Conservation (phyloP, 2,797 vertebrate species). For the Rhinophrynus dorsalis region DNA sequence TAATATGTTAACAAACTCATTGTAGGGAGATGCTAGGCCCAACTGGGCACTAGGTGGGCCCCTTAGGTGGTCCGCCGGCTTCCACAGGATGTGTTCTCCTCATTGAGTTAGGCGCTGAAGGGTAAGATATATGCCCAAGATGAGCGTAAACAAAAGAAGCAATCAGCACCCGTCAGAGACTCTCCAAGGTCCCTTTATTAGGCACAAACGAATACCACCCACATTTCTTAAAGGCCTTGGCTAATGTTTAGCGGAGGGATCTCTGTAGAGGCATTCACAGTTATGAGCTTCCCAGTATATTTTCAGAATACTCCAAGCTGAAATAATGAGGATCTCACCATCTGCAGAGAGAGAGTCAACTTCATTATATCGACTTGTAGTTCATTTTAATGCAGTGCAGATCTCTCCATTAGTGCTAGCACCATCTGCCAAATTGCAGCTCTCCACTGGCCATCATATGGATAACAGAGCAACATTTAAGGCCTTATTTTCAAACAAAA, state of each 20-base stretch:
- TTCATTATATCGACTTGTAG: conserved; percentile 32
- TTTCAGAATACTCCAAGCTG: conserved; percentile 9
- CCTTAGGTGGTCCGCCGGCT: conserved; percentile 29
- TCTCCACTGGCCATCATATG: no score
- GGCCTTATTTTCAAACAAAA: no score
- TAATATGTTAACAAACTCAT: conserved; percentile 45
- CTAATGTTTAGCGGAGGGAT: conserved; percentile 25
- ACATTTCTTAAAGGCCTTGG: conserved; percentile 23
- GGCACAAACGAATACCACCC: conserved; percentile 20
- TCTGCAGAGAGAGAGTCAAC: neutral
- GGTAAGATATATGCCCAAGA: conserved; percentile 23
- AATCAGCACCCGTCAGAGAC: neutral
- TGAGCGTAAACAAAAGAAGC: conserved; percentile 27
- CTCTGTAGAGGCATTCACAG: conserved; percentile 13
- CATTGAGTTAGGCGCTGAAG: conserved; percentile 19
- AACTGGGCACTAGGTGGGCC: conserved; percentile 17
- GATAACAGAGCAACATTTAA: neutral
- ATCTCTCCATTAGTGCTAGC: neutral
- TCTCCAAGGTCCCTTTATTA: conserved; percentile 1
- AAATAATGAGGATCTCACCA: conserved; percentile 40
- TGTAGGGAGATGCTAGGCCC: neutral
- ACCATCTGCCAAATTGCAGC: no score
- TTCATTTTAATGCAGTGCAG: conserved; percentile 9
- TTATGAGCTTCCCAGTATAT: conserved; percentile 28
- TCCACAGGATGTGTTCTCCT: neutral